Conservation (phyloP, 1,140 invertebrate species). For the Proctacanthus coquilletti region DNA sequence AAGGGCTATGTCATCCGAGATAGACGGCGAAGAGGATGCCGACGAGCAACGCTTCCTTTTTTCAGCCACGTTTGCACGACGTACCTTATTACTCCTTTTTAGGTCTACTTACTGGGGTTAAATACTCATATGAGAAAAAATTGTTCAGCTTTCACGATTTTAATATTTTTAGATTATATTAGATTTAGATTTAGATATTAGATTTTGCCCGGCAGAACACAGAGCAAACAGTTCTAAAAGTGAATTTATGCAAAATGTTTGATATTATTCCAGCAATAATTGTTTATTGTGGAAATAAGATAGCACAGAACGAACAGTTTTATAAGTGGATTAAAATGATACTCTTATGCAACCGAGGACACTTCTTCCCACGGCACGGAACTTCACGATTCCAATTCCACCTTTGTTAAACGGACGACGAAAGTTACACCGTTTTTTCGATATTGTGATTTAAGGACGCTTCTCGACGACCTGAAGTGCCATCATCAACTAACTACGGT, state of each 20-base stretch:
- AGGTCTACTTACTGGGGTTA: background rate
- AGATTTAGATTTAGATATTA: background rate
- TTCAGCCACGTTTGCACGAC: constrained; percentile 20
- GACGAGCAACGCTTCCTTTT: constrained; percentile 21
- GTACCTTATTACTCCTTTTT: background rate
- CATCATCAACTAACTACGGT: constrained; percentile 26
- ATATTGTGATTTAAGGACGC: constrained; percentile 11
- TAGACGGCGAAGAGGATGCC: constrained; percentile 12
- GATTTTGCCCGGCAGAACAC: background rate
- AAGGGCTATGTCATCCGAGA: constrained; percentile 12
- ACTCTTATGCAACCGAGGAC: no score
- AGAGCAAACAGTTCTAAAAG: background rate
- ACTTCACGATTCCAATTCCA: no score
- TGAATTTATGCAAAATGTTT: constrained; percentile 1
- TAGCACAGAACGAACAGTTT: background rate
- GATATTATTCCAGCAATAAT: no score
- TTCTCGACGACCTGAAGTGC: constrained; percentile 30
- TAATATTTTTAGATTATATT: background rate
- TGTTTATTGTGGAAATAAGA: background rate
- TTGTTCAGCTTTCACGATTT: background rate
- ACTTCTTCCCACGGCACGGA: no score
- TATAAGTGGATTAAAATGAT: no score
- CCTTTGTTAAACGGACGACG: constrained; percentile 5
- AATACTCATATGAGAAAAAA: background rate
- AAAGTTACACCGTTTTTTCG: background rate